Percentiles rank a stretch among this genome's conserved stretches.
These are phyloP conservation scores for Caradrina kadenii DNA, from an alignment of 2,888 invertebrate genomes.

Conservation along the genomic window DNA sequence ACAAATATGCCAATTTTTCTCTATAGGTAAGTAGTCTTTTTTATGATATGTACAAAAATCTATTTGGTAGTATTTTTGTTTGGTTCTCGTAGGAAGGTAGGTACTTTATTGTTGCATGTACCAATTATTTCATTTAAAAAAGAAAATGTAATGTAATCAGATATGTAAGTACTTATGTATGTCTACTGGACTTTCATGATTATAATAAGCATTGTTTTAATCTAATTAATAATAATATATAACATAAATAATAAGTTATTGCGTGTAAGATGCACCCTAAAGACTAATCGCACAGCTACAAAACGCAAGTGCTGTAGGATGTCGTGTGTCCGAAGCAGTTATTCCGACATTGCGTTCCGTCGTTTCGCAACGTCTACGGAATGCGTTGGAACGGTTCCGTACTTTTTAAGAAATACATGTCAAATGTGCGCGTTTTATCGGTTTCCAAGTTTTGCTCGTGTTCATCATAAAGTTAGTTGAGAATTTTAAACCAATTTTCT, in stretches of 20 bases:
- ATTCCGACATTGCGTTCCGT: slow-evolving; percentile 50
- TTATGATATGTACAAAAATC: too few relatives aligned
- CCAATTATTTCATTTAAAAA: too few relatives aligned
- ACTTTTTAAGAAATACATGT: slow-evolving; percentile 20
- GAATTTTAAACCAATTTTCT: slow-evolving; percentile 17
- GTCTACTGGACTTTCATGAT: too few relatives aligned
- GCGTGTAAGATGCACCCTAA: slow-evolving; percentile 28
- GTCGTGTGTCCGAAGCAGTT: slow-evolving; percentile 36
- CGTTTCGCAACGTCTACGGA: slow-evolving; percentile 49
- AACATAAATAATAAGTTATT: not conserved
- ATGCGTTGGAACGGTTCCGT: slow-evolving; percentile 22
- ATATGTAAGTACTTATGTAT: too few relatives aligned
- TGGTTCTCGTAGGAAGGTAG: too few relatives aligned
- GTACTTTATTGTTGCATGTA: too few relatives aligned
- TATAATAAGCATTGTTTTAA: not conserved
- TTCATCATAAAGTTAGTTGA: slow-evolving; percentile 14
- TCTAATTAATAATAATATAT: too few relatives aligned
- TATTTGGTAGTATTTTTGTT: too few relatives aligned
- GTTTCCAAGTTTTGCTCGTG: slow-evolving; percentile 28
- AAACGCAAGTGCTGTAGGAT: slow-evolving; percentile 23
- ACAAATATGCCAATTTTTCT: too few relatives aligned
- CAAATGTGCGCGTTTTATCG: slow-evolving; percentile 30
- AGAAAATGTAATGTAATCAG: too few relatives aligned
- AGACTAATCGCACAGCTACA: slow-evolving; percentile 56
- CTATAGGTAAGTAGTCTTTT: too few relatives aligned